phyloP scores from a whole-genome alignment of 2,888 invertebrate genomes.

The Merodon equestris region DNA sequence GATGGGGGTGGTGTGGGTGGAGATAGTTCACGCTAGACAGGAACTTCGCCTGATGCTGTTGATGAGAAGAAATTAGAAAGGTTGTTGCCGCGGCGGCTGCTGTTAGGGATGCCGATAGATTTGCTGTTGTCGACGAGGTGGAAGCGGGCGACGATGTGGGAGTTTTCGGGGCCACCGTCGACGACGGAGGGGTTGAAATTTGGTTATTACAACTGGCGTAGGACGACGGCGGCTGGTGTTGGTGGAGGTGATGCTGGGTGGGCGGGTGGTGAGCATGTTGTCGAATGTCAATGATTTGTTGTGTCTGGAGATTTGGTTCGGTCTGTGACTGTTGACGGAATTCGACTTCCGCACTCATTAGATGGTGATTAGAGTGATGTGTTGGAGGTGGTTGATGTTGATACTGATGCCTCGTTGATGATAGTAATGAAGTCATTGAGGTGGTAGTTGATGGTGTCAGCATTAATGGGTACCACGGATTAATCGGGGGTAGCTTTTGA shows the following conservation, averaged over 20 bases:
- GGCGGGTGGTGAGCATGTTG: slow-evolving; percentile 52
- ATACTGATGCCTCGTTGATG: slow-evolving; percentile 71
- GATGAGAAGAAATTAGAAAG: slow-evolving; percentile 68
- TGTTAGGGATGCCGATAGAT: slow-evolving; percentile 52
- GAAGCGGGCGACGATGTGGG: slow-evolving; percentile 35
- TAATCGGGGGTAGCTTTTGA: slow-evolving; percentile 69
- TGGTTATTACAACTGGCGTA: slow-evolving; percentile 58
- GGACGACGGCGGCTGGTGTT: slow-evolving; percentile 51
- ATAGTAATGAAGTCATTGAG: slow-evolving; percentile 65
- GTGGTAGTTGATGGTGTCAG: slow-evolving; percentile 64
- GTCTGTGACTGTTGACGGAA: slow-evolving; percentile 55
- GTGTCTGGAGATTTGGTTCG: slow-evolving; percentile 69
- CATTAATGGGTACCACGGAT: slow-evolving; percentile 67
- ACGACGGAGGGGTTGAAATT: slow-evolving; percentile 63
- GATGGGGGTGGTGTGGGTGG: slow-evolving; percentile 24
- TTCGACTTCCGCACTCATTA: slow-evolving; percentile 62
- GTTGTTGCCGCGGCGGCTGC: slow-evolving; percentile 70
- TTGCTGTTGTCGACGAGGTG: slow-evolving; percentile 60
- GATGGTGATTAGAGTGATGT: slow-evolving; percentile 61
- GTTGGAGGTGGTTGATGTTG: slow-evolving; percentile 63
- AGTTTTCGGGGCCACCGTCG: slow-evolving; percentile 47
- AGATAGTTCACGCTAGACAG: slow-evolving; percentile 62
- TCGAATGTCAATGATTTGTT: slow-evolving; percentile 70
- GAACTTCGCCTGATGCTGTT: slow-evolving; percentile 62
- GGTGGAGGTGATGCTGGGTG: slow-evolving; percentile 44